Evolutionary conservation across 2,113 vertebrate genomes (phyloP), one percentile per base, ranked within the genome.

Genomic region (Pterophyllum scalare): DNA sequence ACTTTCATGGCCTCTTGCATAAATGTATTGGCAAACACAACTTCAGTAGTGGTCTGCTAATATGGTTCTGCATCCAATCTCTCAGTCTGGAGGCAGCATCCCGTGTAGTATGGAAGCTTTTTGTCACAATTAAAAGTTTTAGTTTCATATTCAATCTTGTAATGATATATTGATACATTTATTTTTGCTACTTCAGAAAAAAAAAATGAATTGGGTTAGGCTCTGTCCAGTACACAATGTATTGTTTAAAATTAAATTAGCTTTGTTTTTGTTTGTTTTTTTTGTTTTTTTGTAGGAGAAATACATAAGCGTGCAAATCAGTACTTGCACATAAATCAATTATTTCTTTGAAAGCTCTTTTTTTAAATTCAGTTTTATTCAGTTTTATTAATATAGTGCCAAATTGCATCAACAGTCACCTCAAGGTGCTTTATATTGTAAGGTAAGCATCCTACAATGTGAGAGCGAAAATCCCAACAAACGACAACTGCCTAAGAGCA

Each of bases 71-170:
- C 56, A 87, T 87, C 79, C 82, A 81, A 56, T 92, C 92, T 92
- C 94, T 95, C 93, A 94, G 94, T 95, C 93, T 91, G 84, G 93
- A 95, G 93, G 92, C 65, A 92, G 92, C 93, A 95, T 92, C 84
- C 60, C 89, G 56, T 86, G 80, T 33, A 83, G 14, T 59, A n/a
- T 77, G 89, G 88, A 93, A 92, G 90, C 85, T 93, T 90, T 91
- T 89, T 92, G 88, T 77, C 52, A 60, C 61, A 76, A 83, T 77
- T 17, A 70, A 72, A 77, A 78, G 84, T n/a, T 1, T 1, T 40
- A 80, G 75, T 75, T 22, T 80, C 38, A 22, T 56, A 65, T 82
- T 83, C 59, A 81, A 77, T 74, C 6, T 13, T 77, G 19, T 5
- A 76, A 5, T 52, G 26, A 52, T 52, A 52, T 52, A 70, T 70